Conservation (phyloP, 2,888 invertebrate species). For the Diarsia mendica region DNA sequence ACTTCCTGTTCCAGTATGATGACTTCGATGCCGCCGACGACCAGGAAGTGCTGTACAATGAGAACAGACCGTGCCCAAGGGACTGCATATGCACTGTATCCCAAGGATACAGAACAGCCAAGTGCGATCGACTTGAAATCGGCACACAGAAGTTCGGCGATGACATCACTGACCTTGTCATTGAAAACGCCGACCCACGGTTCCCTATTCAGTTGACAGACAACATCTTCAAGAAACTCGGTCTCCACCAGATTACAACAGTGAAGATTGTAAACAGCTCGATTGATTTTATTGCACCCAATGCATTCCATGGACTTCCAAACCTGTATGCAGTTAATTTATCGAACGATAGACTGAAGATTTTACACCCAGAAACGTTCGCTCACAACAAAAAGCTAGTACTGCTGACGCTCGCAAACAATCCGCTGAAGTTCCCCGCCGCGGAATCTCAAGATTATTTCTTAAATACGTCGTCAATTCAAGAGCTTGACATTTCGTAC, state of each 20-base stretch:
- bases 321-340: conserved; percentile 93
- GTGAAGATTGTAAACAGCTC: conserved; percentile 93
- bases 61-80: conserved; percentile 90
- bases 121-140: conserved; percentile 92
- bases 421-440: conserved; percentile 90
- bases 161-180: conserved; percentile 92
- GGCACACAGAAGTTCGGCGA: conserved; percentile 92
- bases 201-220: conserved; percentile 91
- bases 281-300: conserved; percentile 91
- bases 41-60: conserved; percentile 87
- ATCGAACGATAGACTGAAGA: conserved; percentile 92
- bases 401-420: conserved; percentile 92
- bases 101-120: conserved; percentile 91
- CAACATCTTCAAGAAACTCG: conserved; percentile 91
- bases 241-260: conserved; percentile 92
- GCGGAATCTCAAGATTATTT: conserved; percentile 86
- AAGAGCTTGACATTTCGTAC: conserved; percentile 93
- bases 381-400: conserved; percentile 92
- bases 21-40: conserved; percentile 86
- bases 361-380: conserved; percentile 93
- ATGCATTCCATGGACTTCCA: conserved; percentile 92
- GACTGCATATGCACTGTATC: conserved; percentile 91
- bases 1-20: conserved; percentile 83
- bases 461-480: conserved; percentile 91
- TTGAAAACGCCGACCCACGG: conserved; percentile 91